Evolutionary conservation across 2,113 vertebrate species (phyloP).

Genomic region (Indicator indicator): DNA sequence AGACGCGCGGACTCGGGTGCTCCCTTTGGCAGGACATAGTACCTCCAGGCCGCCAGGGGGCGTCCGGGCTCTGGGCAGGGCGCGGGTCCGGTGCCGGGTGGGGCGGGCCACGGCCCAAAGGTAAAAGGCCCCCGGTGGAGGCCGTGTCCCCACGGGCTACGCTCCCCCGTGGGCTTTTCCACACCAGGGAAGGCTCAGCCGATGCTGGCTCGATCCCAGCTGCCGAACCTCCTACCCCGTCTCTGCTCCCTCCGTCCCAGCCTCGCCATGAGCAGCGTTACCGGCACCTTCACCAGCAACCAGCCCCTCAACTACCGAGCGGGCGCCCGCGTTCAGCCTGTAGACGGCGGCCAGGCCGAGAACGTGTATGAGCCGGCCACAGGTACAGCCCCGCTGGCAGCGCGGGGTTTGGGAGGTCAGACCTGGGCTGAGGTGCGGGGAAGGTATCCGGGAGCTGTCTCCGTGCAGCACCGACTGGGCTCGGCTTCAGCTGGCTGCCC

Average conservation of each 20-base stretch:
- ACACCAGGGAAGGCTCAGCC: neutral
- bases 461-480: neutral
- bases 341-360: constrained; percentile 74
- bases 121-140: neutral
- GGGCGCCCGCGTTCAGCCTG: constrained; percentile 80
- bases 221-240: neutral
- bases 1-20: too few species aligned
- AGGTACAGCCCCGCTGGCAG: constrained; percentile 67
- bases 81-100: neutral
- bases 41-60: neutral
- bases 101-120: neutral
- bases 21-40: too few species aligned
- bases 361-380: constrained; percentile 91
- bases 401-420: neutral
- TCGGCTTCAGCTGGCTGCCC: neutral
- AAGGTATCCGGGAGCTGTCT: too few species aligned
- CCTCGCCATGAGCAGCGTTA: constrained; percentile 69
- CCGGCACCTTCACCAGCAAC: constrained; percentile 75
- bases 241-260: neutral
- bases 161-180: neutral
- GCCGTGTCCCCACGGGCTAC: too few species aligned
- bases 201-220: neutral
- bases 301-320: constrained; percentile 88
- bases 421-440: rapidly evolving
- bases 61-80: too few species aligned